phyloP scores from a whole-genome alignment of 1,140 invertebrate genomes.

The Drosophila novamexicana region DNA sequence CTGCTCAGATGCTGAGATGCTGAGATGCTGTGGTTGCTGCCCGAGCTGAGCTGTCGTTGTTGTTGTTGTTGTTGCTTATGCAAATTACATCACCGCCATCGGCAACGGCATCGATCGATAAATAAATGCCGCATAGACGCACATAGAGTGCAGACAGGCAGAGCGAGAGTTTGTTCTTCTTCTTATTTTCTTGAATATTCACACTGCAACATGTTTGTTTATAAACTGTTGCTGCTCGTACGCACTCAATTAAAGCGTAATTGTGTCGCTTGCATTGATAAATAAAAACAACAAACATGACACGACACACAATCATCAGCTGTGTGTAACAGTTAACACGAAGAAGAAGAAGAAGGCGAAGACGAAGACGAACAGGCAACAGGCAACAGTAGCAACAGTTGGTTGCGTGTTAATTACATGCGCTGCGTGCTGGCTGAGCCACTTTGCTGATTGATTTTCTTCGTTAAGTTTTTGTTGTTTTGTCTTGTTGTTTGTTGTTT shows the following conservation, averaged over 20 bases:
- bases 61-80: conserved; percentile 60
- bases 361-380: background rate
- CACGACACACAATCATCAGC: conserved; percentile 48
- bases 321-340: conserved; percentile 28
- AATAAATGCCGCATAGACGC: conserved; percentile 29
- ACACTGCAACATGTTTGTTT: conserved; percentile 56
- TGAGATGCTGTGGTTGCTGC: conserved; percentile 27
- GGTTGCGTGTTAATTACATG: conserved; percentile 68
- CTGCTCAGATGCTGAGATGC: conserved; percentile 28
- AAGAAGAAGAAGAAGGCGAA: conserved; percentile 5
- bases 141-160: background rate
- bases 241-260: conserved; percentile 67
- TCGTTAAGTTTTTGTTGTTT: conserved; percentile 14
- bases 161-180: conserved; percentile 1
- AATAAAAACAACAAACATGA: conserved; percentile 44
- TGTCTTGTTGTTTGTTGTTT: conserved; percentile 5
- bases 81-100: conserved; percentile 74
- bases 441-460: conserved; percentile 57
- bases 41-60: conserved; percentile 15
- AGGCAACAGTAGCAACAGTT: conserved; percentile 59
- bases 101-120: conserved; percentile 38
- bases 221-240: conserved; percentile 48
- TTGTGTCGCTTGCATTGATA: conserved; percentile 56
- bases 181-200: conserved; percentile 36
- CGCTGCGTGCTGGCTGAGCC: conserved; percentile 46